phyloP scores from a whole-genome alignment of 53 echinoderm and acorn worm genomes.

The Stichopus horrens region DNA sequence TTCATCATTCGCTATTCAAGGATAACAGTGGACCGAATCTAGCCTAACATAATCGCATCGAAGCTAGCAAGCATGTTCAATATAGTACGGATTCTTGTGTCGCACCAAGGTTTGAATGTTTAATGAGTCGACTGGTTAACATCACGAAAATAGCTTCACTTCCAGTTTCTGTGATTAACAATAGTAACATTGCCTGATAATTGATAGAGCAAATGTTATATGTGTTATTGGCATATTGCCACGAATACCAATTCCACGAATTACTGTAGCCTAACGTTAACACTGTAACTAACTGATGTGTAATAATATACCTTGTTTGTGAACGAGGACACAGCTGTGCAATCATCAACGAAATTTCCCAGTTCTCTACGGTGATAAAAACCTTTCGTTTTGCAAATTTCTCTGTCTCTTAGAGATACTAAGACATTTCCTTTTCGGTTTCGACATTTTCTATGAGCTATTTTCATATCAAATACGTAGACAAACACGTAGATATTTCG shows the following conservation, averaged over 20 bases:
- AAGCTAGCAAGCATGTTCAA: no score
- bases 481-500: not conserved
- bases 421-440: not conserved
- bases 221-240: no score
- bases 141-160: no score
- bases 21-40: no score
- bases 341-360: conserved; percentile 32
- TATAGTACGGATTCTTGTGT: no score
- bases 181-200: not conserved
- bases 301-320: conserved; percentile 38
- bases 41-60: no score
- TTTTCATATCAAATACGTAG: conserved; percentile 10
- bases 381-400: not conserved
- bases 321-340: conserved; percentile 37
- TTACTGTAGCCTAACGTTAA: not conserved
- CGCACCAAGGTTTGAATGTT: no score
- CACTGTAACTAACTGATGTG: not conserved
- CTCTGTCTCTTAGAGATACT: not conserved
- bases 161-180: no score
- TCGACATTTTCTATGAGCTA: conserved; percentile 4
- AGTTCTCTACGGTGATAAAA: not conserved
- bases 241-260: not conserved
- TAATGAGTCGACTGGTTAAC: no score
- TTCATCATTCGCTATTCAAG: no score
- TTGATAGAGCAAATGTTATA: not conserved